Percentiles rank a stretch among this genome's conserved stretches.
Evolutionary conservation across 1,140 invertebrate genomes (phyloP).

Genomic region (Aphelinus certus): DNA sequence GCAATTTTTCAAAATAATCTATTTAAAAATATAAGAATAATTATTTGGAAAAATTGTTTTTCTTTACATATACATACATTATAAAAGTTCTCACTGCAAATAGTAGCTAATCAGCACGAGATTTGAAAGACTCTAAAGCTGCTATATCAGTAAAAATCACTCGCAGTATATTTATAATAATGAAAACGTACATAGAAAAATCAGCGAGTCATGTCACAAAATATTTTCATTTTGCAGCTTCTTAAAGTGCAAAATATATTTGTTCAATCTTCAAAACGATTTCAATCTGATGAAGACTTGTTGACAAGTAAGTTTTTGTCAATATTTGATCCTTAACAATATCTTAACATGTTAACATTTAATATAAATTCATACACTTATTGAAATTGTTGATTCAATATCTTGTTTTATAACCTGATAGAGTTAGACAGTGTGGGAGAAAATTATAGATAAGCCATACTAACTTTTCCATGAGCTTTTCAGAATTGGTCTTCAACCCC

Average conservation of each 20-base stretch:
- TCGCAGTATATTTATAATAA: constrained; percentile 40
- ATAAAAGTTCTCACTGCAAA: constrained; percentile 34
- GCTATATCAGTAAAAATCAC: constrained; percentile 39
- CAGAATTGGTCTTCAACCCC: no score
- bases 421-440: no score
- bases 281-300: constrained; percentile 19
- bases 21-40: no score
- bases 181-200: constrained; percentile 48
- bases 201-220: constrained; percentile 45
- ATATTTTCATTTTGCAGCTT: constrained; percentile 44
- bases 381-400: constrained; percentile 24
- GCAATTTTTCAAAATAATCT: no score
- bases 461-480: no score
- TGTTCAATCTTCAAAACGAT: constrained; percentile 24
- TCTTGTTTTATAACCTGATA: no score
- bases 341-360: constrained; percentile 24
- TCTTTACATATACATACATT: background rate
- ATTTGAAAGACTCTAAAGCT: constrained; percentile 20
- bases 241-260: constrained; percentile 39
- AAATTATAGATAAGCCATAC: no score
- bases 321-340: constrained; percentile 20
- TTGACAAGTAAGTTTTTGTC: constrained; percentile 23
- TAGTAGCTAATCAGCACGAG: constrained; percentile 8
- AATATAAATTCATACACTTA: constrained; percentile 39
- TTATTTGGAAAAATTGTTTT: no score